These are phyloP conservation scores for Rhinella marina DNA, from an alignment of 2,797 vertebrate species.

Conservation along the genomic window DNA sequence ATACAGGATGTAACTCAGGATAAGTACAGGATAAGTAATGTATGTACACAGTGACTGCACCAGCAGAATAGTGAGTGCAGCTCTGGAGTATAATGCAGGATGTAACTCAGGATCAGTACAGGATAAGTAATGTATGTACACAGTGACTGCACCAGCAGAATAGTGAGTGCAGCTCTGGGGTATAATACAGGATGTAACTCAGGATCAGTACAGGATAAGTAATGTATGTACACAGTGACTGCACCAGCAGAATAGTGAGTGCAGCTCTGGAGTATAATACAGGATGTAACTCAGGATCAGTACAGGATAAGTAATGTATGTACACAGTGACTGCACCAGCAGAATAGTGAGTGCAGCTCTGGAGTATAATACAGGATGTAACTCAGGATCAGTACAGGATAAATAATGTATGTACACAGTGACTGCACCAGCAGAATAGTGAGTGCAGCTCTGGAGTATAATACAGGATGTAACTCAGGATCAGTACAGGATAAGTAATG, in stretches of 20 bases:
- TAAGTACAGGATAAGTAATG: not conserved
- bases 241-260: not conserved
- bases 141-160: not conserved
- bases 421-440: not conserved
- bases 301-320: not conserved
- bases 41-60: not conserved
- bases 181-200: not conserved
- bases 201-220: not conserved
- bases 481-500: not conserved
- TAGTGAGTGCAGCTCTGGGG: not conserved
- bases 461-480: not conserved
- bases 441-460: constrained; percentile 1
- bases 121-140: constrained; percentile 9
- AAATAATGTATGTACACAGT: not conserved
- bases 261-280: constrained; percentile 1
- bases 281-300: not conserved
- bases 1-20: not conserved
- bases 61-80: constrained; percentile 4
- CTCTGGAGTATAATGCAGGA: constrained; percentile 1
- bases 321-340: not conserved
- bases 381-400: not conserved
- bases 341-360: constrained; percentile 8
- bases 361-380: not conserved
- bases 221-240: constrained; percentile 12
- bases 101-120: no score